These are phyloP conservation scores for Gadus chalcogrammus DNA, from an alignment of 2,113 vertebrate species.

Conservation along the genomic window DNA sequence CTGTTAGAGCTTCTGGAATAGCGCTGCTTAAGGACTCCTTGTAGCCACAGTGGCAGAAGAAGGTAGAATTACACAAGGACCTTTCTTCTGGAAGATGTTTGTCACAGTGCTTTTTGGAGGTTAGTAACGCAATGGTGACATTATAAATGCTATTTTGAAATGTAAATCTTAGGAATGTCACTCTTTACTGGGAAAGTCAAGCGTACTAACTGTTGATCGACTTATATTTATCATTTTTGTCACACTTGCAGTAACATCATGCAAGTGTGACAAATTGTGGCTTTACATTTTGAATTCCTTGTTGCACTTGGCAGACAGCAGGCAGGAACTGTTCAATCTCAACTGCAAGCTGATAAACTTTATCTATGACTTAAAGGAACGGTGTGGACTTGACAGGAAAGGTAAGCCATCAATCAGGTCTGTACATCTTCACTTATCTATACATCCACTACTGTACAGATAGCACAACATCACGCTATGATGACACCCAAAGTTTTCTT, in stretches of 20 bases:
- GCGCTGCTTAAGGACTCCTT: background rate
- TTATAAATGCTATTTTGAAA: background rate
- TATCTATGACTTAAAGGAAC: slow-evolving; percentile 61
- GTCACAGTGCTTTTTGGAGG: slow-evolving; percentile 66
- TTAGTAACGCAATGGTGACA: slow-evolving; percentile 38
- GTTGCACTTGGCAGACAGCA: slow-evolving; percentile 47
- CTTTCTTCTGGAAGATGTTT: slow-evolving; percentile 57
- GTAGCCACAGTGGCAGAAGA: background rate
- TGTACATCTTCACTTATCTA: background rate
- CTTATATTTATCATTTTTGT: too few relatives aligned
- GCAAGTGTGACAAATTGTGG: too few relatives aligned
- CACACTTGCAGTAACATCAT: too few relatives aligned
- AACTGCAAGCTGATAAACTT: slow-evolving; percentile 71
- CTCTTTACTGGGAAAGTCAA: too few relatives aligned
- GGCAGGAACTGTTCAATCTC: slow-evolving; percentile 64
- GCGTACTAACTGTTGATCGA: too few relatives aligned
- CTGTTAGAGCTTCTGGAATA: too few relatives aligned
- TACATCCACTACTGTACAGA: too few relatives aligned
- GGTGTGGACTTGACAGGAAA: slow-evolving; percentile 53
- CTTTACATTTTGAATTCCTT: too few relatives aligned
- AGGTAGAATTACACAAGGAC: slow-evolving; percentile 2
- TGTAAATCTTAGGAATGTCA: too few relatives aligned
- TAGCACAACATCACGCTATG: too few relatives aligned
- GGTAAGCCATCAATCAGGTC: slow-evolving; percentile 31
- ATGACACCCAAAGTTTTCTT: too few relatives aligned